phyloP scores from a whole-genome alignment of 2,113 vertebrate genomes.

The Brachypteracias leptosomus region DNA sequence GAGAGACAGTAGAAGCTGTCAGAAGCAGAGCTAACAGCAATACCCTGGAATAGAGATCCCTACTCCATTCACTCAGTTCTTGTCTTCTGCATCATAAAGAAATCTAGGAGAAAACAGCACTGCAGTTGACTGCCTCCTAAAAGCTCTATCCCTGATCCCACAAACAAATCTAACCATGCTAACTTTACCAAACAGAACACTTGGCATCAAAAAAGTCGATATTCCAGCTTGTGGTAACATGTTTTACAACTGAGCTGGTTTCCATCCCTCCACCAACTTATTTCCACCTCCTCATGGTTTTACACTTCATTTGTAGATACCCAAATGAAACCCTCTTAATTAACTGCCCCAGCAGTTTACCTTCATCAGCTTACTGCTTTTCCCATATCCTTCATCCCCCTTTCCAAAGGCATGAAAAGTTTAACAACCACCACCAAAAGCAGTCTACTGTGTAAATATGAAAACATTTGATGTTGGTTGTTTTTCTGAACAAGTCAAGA shows the following conservation, averaged over 20 bases:
- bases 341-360: not conserved
- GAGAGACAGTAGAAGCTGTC: not conserved
- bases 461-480: not conserved
- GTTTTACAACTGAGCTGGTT: not conserved
- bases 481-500: not conserved
- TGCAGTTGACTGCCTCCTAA: not conserved
- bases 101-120: not conserved
- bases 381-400: not conserved
- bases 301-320: not conserved
- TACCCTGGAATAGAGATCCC: not conserved
- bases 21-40: not conserved
- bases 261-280: not conserved
- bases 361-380: not conserved
- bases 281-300: not conserved
- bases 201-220: not conserved
- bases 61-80: not conserved
- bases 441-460: not conserved
- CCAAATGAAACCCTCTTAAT: not conserved
- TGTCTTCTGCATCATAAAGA: not conserved
- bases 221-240: fast-evolving
- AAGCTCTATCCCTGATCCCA: not conserved
- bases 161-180: not conserved
- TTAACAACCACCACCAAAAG: not conserved
- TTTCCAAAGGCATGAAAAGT: not conserved
- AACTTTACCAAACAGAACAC: not conserved